Conservation (phyloP, 1,140 invertebrate species). For the Drosophila nasuta region DNA sequence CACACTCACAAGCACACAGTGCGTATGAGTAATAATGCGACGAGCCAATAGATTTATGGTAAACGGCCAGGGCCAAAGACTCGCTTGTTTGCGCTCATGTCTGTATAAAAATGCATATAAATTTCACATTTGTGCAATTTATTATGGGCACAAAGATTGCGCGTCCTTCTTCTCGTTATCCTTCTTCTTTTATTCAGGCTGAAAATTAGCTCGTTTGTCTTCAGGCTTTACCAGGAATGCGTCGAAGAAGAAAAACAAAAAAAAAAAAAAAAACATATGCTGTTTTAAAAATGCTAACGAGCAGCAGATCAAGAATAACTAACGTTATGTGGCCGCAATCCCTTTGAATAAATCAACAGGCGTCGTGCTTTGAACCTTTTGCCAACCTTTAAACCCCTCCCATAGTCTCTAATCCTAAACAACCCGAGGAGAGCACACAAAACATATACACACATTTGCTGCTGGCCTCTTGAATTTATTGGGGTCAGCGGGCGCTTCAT, state of each 20-base stretch:
- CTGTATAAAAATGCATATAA: slow-evolving; percentile 80
- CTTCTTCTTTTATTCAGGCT: slow-evolving; percentile 36
- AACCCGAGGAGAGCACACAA: slow-evolving; percentile 13
- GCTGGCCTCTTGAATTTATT: slow-evolving; percentile 59
- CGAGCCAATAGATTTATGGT: slow-evolving; percentile 72
- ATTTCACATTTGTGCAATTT: slow-evolving; percentile 73
- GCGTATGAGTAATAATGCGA: slow-evolving; percentile 79
- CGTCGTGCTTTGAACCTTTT: slow-evolving; percentile 34
- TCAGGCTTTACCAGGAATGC: slow-evolving; percentile 31
- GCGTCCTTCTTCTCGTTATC: slow-evolving; percentile 44
- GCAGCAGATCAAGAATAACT: slow-evolving; percentile 44
- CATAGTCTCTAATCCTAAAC: not conserved
- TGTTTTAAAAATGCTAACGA: slow-evolving; percentile 56
- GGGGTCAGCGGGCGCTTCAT: slow-evolving; percentile 48
- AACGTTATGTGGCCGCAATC: slow-evolving; percentile 37
- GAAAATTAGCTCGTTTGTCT: slow-evolving; percentile 81
- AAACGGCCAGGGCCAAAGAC: slow-evolving; percentile 28
- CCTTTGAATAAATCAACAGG: slow-evolving; percentile 76
- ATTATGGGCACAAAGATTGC: slow-evolving; percentile 56
- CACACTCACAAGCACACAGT: slow-evolving; percentile 34
- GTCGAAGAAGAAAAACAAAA: not conserved
- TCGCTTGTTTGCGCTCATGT: slow-evolving; percentile 58
- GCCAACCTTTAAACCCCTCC: not conserved
- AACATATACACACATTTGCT: slow-evolving; percentile 28
- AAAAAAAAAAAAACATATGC: slow-evolving; percentile 26